Evolutionary conservation across 2,113 vertebrate species (phyloP).

Genomic region (Columba janthina): DNA sequence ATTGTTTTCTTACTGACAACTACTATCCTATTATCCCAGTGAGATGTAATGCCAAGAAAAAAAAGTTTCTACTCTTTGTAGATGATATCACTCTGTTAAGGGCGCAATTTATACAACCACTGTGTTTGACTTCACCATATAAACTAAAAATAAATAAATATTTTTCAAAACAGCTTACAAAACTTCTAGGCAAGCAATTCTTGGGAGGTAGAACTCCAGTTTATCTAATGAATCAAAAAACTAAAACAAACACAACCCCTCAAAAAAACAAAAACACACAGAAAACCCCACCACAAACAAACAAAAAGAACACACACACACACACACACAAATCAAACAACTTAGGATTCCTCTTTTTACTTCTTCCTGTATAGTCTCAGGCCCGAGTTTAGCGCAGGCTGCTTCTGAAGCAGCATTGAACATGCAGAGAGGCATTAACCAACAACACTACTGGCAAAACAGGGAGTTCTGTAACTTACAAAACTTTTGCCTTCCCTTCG

Average conservation of each 20-base stretch:
- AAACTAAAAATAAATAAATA: neutral
- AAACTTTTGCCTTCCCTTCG: neutral
- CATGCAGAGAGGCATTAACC: fast-evolving
- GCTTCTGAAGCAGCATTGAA: fast-evolving
- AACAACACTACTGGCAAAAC: neutral
- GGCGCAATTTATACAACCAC: fast-evolving
- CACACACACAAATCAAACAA: too few relatives aligned
- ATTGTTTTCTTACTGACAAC: neutral
- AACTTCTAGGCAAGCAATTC: neutral
- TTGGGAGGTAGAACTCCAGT: neutral
- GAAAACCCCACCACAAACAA: too few relatives aligned
- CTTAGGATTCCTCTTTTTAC: neutral
- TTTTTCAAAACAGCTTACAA: neutral
- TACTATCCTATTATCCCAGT: neutral
- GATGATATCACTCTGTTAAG: neutral
- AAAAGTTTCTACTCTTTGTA: neutral
- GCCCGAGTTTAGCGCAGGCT: neutral
- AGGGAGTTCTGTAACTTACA: neutral
- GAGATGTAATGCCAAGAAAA: neutral
- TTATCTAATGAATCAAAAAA: neutral
- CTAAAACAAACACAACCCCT: too few relatives aligned
- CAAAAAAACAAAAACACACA: too few relatives aligned
- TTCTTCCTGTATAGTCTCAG: neutral
- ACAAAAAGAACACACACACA: too few relatives aligned
- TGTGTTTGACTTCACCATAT: fast-evolving